Percentiles rank a stretch among this genome's conserved stretches.
These are phyloP conservation scores for Penaeus vannamei DNA, from an alignment of 1,140 invertebrate species.

Conservation along the genomic window DNA sequence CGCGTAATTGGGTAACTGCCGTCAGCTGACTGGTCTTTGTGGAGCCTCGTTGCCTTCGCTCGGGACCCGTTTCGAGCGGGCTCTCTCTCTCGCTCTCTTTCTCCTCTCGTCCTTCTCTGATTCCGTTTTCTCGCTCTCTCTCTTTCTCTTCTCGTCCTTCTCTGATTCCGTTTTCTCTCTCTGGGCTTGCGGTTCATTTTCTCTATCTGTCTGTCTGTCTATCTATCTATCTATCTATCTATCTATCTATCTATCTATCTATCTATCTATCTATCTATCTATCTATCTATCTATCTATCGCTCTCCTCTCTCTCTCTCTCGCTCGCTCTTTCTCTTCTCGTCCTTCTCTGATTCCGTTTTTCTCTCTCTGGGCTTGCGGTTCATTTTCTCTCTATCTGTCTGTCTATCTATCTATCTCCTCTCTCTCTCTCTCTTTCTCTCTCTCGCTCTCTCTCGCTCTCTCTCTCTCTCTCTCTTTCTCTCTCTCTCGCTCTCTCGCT, in stretches of 20 bases:
- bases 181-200: no score
- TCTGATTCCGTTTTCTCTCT: no score
- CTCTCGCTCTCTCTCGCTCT: no score
- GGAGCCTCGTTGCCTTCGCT: neutral
- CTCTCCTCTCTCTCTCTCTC: neutral
- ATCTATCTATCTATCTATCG: neutral
- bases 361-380: neutral
- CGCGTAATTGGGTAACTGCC: no score
- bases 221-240: constrained; percentile 9
- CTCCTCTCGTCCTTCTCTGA: neutral
- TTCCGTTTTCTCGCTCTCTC: neutral
- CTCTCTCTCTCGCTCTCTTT: neutral
- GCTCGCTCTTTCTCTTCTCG: neutral
- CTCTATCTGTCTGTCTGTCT: neutral
- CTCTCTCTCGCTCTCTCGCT: no score
- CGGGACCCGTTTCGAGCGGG: no score
- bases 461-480: no score
- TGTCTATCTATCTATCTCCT: no score
- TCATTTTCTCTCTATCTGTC: no score
- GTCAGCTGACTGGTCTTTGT: neutral
- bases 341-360: neutral
- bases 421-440: no score
- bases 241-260: neutral
- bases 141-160: neutral
- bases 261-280: neutral